A percentile compares a stretch with the other conserved stretches of the same genome.
Evolutionary conservation across 2,113 vertebrate genomes (phyloP).

Genomic region (Rafetus swinhoei): DNA sequence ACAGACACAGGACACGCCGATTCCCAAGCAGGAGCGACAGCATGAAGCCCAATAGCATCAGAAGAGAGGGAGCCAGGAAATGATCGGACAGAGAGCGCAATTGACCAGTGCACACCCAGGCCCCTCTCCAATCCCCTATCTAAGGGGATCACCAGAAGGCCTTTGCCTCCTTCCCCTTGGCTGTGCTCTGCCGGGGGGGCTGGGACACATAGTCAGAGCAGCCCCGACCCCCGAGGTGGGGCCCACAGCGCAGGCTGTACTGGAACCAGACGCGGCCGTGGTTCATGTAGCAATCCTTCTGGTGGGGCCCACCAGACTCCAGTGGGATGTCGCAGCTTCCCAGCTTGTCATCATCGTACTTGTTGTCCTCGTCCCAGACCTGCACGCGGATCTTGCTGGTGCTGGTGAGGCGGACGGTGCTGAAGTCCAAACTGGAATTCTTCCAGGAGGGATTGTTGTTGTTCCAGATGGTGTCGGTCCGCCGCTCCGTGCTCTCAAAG

Average conservation of each 20-base stretch:
- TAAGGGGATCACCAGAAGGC: background rate
- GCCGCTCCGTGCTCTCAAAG: background rate
- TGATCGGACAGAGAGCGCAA: background rate
- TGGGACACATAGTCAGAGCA: conserved; percentile 78
- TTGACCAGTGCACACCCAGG: background rate
- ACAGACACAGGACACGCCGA: background rate
- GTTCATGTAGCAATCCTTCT: conserved; percentile 69
- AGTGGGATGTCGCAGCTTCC: conserved; percentile 72
- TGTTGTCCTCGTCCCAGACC: conserved; percentile 86
- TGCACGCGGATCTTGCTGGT: conserved; percentile 75
- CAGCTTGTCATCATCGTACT: conserved; percentile 83
- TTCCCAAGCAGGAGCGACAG: background rate
- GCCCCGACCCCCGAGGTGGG: conserved; percentile 69
- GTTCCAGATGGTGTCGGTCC: conserved; percentile 68
- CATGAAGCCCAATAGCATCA: background rate
- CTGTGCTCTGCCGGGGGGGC: background rate
- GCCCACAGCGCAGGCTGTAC: conserved; percentile 71
- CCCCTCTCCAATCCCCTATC: background rate
- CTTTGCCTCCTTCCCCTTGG: background rate
- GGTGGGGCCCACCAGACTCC: conserved; percentile 18
- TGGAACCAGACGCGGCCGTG: conserved; percentile 77
- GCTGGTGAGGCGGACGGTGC: conserved; percentile 41
- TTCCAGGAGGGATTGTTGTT: conserved; percentile 81
- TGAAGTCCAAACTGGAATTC: conserved; percentile 63
- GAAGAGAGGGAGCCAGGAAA: background rate